Base-by-base conservation (phyloP, 1,140 invertebrate genomes). In the Philopotamus ludificatus region DNA sequence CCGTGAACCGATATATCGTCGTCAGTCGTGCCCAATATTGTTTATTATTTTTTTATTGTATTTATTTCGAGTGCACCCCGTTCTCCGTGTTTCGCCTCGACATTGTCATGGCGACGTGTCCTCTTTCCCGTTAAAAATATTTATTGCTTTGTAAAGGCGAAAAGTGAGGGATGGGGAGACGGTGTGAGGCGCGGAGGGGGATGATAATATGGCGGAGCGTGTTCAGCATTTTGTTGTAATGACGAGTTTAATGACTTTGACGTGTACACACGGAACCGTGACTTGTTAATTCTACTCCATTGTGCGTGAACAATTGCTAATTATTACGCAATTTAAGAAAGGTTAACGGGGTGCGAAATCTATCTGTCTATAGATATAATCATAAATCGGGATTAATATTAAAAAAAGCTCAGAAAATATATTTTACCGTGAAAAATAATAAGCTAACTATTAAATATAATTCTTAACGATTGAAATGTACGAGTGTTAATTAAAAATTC, bases 281-380 rank as follows among this genome's bases (percentile, higher is more conserved):
- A 39, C 55, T 65, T 55, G 63, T 65, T 65, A 65, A 65, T 54
- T 65, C 47, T 59, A 49, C 34, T 41, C 44, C 63, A 65, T 59
- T 65, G 42, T 42, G 63, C 63, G 63, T 65, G 55, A 65, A 59
- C 22, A 45, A 60, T 60, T 60, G 47, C 44, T 42, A 60, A 60
- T 60, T 60, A 60, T 47, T 60, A 16, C 41, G 34, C 54, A 26
- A 57, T 57, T 57, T 57, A 42, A 57, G 28, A 57, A 57, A 53
- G 1, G 54, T 28, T 57, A n/a, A 28, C 20, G 54, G 54, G 12
- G 28, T 7, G 28, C 28, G 28, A 34, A 4, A 7, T 12, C 4
- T 34, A 34, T 34, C 12, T 34, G 4, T 7, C 12, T 34, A 4
- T 34, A 12, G 28, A 34, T 7, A 34, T 7, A 34, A 12, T 4